Evolutionary conservation across 2,113 vertebrate species (phyloP).

Genomic region (Dendropsophus ebraccatus): DNA sequence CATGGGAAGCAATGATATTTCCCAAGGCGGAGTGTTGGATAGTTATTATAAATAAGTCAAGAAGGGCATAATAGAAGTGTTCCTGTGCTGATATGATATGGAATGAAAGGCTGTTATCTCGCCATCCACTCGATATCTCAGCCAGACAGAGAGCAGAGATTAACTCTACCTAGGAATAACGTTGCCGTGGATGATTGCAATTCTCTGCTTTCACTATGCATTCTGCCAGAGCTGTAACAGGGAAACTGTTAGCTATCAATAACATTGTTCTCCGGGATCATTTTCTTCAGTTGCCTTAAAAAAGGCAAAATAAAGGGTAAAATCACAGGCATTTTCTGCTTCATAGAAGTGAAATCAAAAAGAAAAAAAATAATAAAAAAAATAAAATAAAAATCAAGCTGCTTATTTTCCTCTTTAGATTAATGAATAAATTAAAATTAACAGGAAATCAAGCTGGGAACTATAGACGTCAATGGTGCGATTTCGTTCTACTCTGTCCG

Average conservation of each 20-base stretch:
- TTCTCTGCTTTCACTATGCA: conserved; percentile 39
- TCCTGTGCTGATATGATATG: conserved; percentile 53
- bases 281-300: conserved; percentile 3
- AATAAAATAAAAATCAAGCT: neutral
- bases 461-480: neutral
- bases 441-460: neutral
- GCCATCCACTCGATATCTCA: conserved; percentile 53
- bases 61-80: conserved; percentile 54
- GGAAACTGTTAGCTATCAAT: conserved; percentile 27
- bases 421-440: neutral
- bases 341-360: neutral
- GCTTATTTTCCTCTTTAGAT: neutral
- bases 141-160: conserved; percentile 56
- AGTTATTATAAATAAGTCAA: conserved; percentile 55
- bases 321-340: neutral
- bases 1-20: conserved; percentile 57
- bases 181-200: conserved; percentile 53
- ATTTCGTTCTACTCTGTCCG: neutral
- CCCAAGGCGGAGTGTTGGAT: conserved; percentile 40
- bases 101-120: conserved; percentile 53
- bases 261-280: conserved; percentile 39
- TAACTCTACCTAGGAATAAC: conserved; percentile 56
- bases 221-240: conserved; percentile 30
- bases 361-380: no score
- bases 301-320: neutral